phyloP scores from a whole-genome alignment of 2,113 vertebrate genomes.

The Zootoca vivipara region DNA sequence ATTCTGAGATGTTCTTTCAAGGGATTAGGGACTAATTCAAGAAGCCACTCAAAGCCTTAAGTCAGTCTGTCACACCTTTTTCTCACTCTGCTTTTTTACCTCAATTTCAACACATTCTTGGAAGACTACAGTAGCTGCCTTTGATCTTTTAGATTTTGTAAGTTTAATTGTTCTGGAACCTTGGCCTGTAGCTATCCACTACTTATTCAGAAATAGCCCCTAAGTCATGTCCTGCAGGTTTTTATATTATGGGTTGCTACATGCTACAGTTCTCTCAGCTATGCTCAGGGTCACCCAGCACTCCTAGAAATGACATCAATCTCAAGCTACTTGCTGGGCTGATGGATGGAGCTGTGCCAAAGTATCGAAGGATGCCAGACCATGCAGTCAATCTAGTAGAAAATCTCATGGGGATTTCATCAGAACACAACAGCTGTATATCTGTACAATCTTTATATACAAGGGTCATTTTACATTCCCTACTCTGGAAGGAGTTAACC shows the following conservation, averaged over 20 bases:
- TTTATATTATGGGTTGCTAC: neutral
- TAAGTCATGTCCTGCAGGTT: neutral
- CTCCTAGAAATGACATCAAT: slow-evolving; percentile 8
- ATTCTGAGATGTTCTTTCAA: neutral
- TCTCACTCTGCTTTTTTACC: neutral
- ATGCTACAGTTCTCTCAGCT: neutral
- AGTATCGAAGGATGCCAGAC: neutral
- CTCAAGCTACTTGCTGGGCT: neutral
- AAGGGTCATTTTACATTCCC: neutral
- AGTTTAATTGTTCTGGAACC: neutral
- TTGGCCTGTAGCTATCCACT: neutral
- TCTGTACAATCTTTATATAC: neutral
- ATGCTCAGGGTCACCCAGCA: neutral
- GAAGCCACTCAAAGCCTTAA: neutral
- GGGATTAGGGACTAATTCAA: neutral
- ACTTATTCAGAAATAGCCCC: neutral
- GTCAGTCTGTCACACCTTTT: neutral
- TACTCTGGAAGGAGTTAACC: neutral
- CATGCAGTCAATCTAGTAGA: neutral
- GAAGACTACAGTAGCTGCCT: neutral
- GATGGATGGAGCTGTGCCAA: neutral
- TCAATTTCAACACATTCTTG: neutral
- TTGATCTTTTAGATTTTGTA: neutral
- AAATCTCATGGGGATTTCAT: neutral
- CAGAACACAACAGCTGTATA: neutral